Evolutionary conservation across 2,797 vertebrate genomes (phyloP).

Genomic region (Girardinus metallicus): DNA sequence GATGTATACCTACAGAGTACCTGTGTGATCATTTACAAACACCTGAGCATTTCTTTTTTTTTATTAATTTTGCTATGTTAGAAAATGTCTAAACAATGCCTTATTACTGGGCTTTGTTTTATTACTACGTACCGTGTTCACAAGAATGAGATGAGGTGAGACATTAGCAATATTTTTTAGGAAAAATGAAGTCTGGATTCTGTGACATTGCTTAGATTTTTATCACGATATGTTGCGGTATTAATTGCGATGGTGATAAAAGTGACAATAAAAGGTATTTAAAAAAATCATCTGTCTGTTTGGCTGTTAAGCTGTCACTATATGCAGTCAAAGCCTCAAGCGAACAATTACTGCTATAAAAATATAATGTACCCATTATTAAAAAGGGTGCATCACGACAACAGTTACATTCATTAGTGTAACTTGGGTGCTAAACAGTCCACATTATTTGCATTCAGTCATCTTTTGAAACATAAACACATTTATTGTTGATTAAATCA

Average conservation of each 20-base stretch:
- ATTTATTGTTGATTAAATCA: not conserved
- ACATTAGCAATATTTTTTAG: not conserved
- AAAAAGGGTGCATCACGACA: not conserved
- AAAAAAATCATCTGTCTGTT: not conserved
- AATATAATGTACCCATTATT: not conserved
- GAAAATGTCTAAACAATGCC: not conserved
- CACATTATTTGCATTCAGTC: not conserved
- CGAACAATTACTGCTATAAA: not conserved
- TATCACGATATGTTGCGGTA: not conserved
- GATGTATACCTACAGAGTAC: conserved; percentile 39
- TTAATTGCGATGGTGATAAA: not conserved
- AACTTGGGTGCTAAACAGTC: not conserved
- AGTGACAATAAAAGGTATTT: not conserved
- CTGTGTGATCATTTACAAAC: conserved; percentile 18
- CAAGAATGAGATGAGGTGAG: not conserved
- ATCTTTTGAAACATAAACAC: not conserved
- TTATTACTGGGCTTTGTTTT: not conserved
- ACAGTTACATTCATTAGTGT: not conserved
- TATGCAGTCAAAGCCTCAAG: not conserved
- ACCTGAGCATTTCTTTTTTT: not conserved
- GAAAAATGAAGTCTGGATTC: not conserved
- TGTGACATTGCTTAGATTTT: not conserved
- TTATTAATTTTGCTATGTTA: no score
- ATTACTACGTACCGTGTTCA: not conserved
- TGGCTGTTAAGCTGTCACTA: not conserved